A percentile compares a stretch with the other conserved stretches of the same genome.
These are phyloP conservation scores for Scophthalmus maximus DNA, from an alignment of 2,113 vertebrate species.

Conservation along the genomic window DNA sequence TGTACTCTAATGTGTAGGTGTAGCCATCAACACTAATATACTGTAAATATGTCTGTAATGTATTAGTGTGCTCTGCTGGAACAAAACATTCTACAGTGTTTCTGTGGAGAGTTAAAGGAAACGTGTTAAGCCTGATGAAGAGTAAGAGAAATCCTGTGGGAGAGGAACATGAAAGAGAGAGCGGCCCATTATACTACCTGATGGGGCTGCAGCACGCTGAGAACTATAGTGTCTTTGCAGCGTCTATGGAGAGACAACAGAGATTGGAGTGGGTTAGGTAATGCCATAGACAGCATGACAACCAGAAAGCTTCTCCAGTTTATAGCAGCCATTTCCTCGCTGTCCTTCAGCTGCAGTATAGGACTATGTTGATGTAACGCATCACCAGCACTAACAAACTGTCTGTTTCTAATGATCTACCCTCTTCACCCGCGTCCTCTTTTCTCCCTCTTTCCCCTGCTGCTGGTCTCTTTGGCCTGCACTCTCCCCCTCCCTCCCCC, in stretches of 20 bases:
- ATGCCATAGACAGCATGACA: constrained; percentile 36
- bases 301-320: constrained; percentile 61
- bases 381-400: constrained; percentile 38
- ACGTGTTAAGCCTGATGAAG: constrained; percentile 32
- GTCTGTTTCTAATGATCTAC: constrained; percentile 43
- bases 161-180: constrained; percentile 53
- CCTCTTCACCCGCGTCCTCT: constrained; percentile 35
- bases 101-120: constrained; percentile 34
- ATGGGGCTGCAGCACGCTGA: constrained; percentile 95
- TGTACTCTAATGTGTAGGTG: constrained; percentile 28
- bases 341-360: constrained; percentile 58
- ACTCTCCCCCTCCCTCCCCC: constrained; percentile 59
- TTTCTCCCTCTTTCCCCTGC: constrained; percentile 18
- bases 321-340: constrained; percentile 58
- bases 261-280: constrained; percentile 73
- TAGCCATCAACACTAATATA: constrained; percentile 32
- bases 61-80: constrained; percentile 17
- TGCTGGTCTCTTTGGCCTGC: no score
- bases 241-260: constrained; percentile 86
- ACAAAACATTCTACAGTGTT: constrained; percentile 15
- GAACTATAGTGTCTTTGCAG: constrained; percentile 92
- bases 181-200: constrained; percentile 86
- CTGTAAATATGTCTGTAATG: constrained; percentile 13
- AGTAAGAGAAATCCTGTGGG: constrained; percentile 38
- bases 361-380: constrained; percentile 56